Conservation (phyloP, 2,797 vertebrate genomes). For the Aeoliscus strigatus region DNA sequence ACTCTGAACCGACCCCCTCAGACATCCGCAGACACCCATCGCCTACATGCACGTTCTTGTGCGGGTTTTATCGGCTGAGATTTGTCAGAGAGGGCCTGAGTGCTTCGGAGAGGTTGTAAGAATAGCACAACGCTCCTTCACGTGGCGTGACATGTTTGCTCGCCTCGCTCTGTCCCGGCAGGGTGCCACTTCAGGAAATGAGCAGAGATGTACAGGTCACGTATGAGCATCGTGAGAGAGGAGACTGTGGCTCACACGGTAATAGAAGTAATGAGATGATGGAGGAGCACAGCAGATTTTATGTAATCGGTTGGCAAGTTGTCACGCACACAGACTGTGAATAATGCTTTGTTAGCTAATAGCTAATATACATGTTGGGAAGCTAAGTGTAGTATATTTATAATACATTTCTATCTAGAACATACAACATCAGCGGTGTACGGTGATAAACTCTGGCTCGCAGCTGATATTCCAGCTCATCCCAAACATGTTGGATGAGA, state of each 20-base stretch:
- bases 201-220: conserved; percentile 26
- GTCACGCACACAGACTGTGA: no score
- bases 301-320: background rate
- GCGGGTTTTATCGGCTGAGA: conserved; percentile 2
- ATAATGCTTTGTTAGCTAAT: no score
- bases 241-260: conserved; percentile 32
- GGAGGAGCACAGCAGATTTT: conserved; percentile 1
- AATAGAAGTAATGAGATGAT: conserved; percentile 33
- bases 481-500: background rate
- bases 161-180: conserved; percentile 12
- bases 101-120: conserved; percentile 38
- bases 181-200: conserved; percentile 47
- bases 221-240: conserved; percentile 21
- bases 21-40: conserved; percentile 7
- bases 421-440: no score
- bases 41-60: conserved; percentile 2
- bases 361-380: no score
- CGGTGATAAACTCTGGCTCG: no score
- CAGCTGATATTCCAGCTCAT: background rate
- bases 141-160: conserved; percentile 30
- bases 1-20: conserved; percentile 9
- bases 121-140: conserved; percentile 30
- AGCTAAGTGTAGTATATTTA: no score
- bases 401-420: no score
- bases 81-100: conserved; percentile 23